phyloP scores from a whole-genome alignment of 1,140 invertebrate genomes.

The Temnothorax longispinosus region DNA sequence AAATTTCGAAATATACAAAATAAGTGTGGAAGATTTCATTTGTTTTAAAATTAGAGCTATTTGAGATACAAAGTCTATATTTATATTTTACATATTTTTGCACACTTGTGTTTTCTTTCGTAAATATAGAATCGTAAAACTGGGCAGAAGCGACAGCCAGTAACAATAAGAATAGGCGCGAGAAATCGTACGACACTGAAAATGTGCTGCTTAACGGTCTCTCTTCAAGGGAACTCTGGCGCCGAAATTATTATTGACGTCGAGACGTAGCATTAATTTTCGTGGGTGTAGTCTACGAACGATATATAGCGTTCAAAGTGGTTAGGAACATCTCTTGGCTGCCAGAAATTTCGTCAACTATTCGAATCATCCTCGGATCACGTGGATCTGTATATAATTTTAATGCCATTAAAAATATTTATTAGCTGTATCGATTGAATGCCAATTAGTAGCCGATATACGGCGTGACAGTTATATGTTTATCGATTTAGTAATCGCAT shows the following conservation, averaged over 20 bases:
- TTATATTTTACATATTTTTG: not conserved
- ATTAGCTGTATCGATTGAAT: conserved; percentile 7
- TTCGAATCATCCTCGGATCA: conserved; percentile 11
- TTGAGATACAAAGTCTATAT: not conserved
- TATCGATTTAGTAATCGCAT: conserved; percentile 12
- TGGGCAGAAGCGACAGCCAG: not conserved
- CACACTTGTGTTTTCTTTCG: not conserved
- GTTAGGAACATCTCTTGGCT: not conserved
- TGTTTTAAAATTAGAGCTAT: not conserved
- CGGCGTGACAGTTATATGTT: not conserved
- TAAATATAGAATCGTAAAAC: not conserved
- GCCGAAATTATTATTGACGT: conserved; percentile 13
- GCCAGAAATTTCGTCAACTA: conserved; percentile 60
- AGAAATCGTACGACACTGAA: not conserved
- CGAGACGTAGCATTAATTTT: conserved; percentile 20
- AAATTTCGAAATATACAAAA: not conserved
- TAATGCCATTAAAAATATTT: not conserved
- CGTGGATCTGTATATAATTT: conserved; percentile 28
- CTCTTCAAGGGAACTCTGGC: not conserved
- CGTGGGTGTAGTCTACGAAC: conserved; percentile 21
- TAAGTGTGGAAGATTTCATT: not conserved
- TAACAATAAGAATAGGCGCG: not conserved
- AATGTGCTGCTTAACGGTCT: not conserved
- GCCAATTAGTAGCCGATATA: not conserved
- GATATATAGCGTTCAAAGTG: conserved; percentile 10